These are phyloP conservation scores for Macrophya alboannulata DNA, from an alignment of 2,888 invertebrate genomes.

Conservation along the genomic window DNA sequence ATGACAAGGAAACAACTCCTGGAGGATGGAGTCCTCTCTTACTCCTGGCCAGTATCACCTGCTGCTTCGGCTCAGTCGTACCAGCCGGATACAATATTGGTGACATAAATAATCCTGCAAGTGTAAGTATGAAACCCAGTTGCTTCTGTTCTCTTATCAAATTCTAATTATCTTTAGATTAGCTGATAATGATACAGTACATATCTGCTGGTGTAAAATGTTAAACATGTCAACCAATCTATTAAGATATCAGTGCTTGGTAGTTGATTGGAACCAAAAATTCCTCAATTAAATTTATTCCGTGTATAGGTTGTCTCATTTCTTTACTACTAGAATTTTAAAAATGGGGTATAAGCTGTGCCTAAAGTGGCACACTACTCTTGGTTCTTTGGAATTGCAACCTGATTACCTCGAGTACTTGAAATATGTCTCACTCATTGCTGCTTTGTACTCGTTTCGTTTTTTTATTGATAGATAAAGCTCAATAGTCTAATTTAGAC, in stretches of 20 bases:
- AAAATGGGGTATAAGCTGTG: not conserved
- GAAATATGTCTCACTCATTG: not conserved
- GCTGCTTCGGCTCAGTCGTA: conserved; percentile 90
- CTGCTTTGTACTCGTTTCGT: not conserved
- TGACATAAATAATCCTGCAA: conserved; percentile 91
- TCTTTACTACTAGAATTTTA: not conserved
- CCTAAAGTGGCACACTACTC: not conserved
- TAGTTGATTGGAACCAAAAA: not conserved
- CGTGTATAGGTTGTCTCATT: not conserved
- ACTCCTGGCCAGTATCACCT: conserved; percentile 86
- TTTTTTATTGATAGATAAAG: not conserved
- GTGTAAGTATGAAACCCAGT: conserved; percentile 82
- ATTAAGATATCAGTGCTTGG: not conserved
- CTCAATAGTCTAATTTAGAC: not conserved
- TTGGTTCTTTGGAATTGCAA: not conserved
- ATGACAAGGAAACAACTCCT: conserved; percentile 62
- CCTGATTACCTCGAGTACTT: not conserved
- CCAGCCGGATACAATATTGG: conserved; percentile 94
- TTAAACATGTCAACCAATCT: not conserved
- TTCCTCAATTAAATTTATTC: not conserved
- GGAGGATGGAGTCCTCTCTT: conserved; percentile 86
- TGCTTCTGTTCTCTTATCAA: not conserved
- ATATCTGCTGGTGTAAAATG: not conserved
- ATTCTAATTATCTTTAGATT: conserved; percentile 14
- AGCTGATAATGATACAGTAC: not conserved